Evolutionary conservation across 1,140 invertebrate species (phyloP).

Genomic region (Drosophila guanche): DNA sequence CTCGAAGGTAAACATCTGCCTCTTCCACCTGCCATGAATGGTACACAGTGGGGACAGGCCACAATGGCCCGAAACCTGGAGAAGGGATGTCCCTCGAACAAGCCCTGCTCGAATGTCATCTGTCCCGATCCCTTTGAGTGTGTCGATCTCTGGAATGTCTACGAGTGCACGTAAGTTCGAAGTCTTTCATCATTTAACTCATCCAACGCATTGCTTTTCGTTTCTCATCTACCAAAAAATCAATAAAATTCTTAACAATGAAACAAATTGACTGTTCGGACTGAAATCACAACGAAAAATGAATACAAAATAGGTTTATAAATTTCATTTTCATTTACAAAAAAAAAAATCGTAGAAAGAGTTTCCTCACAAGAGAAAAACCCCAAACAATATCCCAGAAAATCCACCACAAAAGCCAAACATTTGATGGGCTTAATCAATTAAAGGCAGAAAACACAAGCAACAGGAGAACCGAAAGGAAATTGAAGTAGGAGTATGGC

Average conservation of each 20-base stretch:
- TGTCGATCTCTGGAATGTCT: constrained; percentile 97
- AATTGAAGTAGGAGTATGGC: constrained; percentile 10
- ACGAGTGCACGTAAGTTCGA: constrained; percentile 97
- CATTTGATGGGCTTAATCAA: constrained; percentile 76
- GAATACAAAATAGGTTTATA: not conserved
- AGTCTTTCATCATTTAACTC: not conserved
- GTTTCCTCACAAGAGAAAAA: constrained; percentile 1
- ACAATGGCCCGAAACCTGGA: constrained; percentile 95
- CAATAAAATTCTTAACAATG: constrained; percentile 22
- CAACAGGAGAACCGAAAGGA: constrained; percentile 6
- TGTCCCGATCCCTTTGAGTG: constrained; percentile 97
- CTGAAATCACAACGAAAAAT: constrained; percentile 21
- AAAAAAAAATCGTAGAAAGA: constrained; percentile 4
- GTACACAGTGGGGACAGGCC: constrained; percentile 96
- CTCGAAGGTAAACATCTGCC: constrained; percentile 96
- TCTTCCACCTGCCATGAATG: constrained; percentile 95
- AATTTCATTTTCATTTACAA: constrained; percentile 4
- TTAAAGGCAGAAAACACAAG: constrained; percentile 49
- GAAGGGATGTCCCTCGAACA: constrained; percentile 95
- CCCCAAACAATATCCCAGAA: constrained; percentile 8
- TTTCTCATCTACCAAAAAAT: constrained; percentile 51
- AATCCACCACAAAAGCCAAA: constrained; percentile 20
- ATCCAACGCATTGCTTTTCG: constrained; percentile 60
- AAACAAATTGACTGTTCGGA: constrained; percentile 56
- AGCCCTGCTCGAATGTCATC: constrained; percentile 95